phyloP scores from a whole-genome alignment of 1,140 invertebrate genomes.

The Lepidurus arcticus region DNA sequence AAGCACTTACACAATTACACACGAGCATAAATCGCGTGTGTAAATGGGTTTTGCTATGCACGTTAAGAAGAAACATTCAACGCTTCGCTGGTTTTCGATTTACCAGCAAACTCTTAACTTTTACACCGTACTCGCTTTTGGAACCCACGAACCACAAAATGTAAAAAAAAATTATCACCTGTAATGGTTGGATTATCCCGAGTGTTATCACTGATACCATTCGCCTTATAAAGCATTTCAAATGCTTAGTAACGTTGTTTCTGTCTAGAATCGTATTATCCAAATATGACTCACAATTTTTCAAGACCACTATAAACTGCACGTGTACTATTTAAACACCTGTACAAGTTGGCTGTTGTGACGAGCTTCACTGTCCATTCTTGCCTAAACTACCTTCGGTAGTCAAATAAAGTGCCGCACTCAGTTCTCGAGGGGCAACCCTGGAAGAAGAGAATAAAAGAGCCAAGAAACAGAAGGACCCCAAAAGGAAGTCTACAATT shows the following conservation, averaged over 20 bases:
- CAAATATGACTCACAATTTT: no score
- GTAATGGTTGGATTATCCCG: slow-evolving; percentile 14
- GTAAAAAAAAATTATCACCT: neutral
- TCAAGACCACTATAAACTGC: no score
- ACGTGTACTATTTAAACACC: neutral
- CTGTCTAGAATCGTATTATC: no score
- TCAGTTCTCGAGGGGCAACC: neutral
- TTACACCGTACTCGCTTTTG: no score
- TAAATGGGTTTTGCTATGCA: no score
- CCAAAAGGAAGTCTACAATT: neutral
- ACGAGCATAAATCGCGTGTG: no score
- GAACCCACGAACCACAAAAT: no score
- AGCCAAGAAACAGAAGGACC: neutral
- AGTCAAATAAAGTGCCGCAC: neutral
- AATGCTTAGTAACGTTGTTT: no score
- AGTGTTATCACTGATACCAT: neutral
- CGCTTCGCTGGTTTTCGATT: no score
- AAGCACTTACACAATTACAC: no score
- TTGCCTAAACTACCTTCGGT: slow-evolving; percentile 18
- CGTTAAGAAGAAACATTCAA: no score
- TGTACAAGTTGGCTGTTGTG: neutral
- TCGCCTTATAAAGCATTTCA: neutral
- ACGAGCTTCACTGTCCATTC: neutral
- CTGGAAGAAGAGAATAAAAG: neutral
- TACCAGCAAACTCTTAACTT: no score